Evolutionary conservation across 2,888 invertebrate species (phyloP).

Genomic region (Pollenia labialis): DNA sequence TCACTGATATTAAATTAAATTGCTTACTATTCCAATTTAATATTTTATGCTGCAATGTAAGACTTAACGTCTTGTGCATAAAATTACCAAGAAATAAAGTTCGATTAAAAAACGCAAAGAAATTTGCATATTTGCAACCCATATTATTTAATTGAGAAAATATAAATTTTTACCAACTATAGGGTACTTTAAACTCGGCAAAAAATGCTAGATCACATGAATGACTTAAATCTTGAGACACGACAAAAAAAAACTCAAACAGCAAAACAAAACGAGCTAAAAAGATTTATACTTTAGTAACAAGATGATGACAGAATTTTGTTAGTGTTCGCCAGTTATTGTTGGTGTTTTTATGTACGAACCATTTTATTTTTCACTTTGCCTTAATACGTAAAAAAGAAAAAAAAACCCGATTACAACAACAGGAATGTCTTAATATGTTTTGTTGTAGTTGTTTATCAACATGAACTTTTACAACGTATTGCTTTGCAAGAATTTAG

Average conservation of each 20-base stretch:
- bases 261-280: slow-evolving; percentile 15
- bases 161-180: too few species aligned
- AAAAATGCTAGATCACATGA: not conserved
- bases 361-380: not conserved
- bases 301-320: slow-evolving; percentile 44
- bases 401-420: not conserved
- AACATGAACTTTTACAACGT: too few species aligned
- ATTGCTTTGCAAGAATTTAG: too few species aligned
- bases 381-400: not conserved
- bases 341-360: not conserved
- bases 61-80: too few species aligned
- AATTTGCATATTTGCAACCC: too few species aligned
- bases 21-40: too few species aligned
- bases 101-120: too few species aligned
- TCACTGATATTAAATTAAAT: too few species aligned
- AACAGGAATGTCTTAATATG: slow-evolving; percentile 14
- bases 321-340: not conserved
- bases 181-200: too few species aligned
- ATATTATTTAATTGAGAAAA: too few species aligned
- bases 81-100: too few species aligned
- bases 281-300: slow-evolving; percentile 22
- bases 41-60: too few species aligned
- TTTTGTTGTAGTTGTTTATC: not conserved
- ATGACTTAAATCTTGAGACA: slow-evolving; percentile 44
- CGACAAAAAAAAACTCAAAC: slow-evolving; percentile 6